Evolutionary conservation across 2,797 vertebrate genomes (phyloP).

Genomic region (Pseudochromis fuscus): DNA sequence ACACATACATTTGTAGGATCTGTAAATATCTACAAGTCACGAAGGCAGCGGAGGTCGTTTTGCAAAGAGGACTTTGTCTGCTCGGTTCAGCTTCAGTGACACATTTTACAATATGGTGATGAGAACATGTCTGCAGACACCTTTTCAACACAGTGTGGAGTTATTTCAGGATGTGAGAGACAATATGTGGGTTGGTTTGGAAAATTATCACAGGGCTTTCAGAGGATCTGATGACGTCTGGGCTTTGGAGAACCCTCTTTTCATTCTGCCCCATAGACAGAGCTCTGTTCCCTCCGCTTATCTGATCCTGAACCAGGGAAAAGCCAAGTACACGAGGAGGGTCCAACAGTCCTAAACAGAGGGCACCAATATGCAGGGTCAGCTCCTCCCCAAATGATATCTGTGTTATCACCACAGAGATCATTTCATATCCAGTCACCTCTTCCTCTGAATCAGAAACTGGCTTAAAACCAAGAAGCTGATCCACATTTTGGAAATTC

Average conservation of each 20-base stretch:
- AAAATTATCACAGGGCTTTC: constrained; percentile 46
- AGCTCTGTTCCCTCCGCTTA: constrained; percentile 62
- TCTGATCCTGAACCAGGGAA: constrained; percentile 61
- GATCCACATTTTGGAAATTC: constrained; percentile 41
- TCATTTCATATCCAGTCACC: constrained; percentile 22
- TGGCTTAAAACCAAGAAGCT: constrained; percentile 38
- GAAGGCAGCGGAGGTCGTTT: neutral
- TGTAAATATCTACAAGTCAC: neutral
- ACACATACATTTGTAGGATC: neutral
- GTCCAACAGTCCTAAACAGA: constrained; percentile 20
- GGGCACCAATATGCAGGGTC: constrained; percentile 23
- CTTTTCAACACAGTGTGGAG: constrained; percentile 8
- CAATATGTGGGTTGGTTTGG: constrained; percentile 43
- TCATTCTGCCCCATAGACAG: constrained; percentile 39
- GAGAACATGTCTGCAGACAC: constrained; percentile 42
- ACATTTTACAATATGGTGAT: constrained; percentile 2
- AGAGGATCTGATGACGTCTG: constrained; percentile 48
- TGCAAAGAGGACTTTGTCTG: constrained; percentile 14
- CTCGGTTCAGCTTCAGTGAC: neutral
- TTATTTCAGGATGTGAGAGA: constrained; percentile 47
- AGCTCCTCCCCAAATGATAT: constrained; percentile 33
- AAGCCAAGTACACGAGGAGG: constrained; percentile 5
- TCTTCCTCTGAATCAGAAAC: constrained; percentile 50
- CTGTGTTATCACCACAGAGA: constrained; percentile 39
- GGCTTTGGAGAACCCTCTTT: constrained; percentile 33